These are phyloP conservation scores for Mastigias papua DNA, from an alignment of 30 jellyfish, hydroid and myxozoan species.

Conservation along the genomic window DNA sequence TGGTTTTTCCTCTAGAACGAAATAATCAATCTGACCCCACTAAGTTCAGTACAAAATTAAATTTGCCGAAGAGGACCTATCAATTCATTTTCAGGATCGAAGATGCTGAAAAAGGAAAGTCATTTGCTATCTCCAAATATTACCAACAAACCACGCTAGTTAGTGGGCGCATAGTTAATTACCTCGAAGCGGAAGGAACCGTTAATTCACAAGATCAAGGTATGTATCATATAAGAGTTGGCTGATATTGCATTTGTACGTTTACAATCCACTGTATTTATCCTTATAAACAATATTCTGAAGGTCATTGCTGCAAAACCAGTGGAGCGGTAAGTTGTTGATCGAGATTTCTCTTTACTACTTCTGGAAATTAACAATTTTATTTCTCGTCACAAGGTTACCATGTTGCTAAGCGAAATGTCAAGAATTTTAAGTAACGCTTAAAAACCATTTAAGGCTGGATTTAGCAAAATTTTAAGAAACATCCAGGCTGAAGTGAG, in stretches of 20 bases:
- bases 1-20: not conserved
- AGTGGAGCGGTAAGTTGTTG: too few species aligned
- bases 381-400: too few species aligned
- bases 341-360: not conserved
- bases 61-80: conserved; percentile 1
- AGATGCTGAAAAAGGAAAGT: not conserved
- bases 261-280: not conserved
- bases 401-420: not conserved
- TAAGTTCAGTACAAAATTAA: not conserved
- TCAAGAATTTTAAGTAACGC: not conserved
- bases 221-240: not conserved
- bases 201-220: not conserved
- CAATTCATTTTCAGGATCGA: conserved; percentile 32
- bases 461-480: too few species aligned
- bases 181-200: conserved; percentile 11
- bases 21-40: not conserved
- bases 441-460: too few species aligned
- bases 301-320: not conserved
- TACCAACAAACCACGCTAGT: conserved; percentile 5
- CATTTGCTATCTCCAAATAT: not conserved
- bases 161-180: conserved; percentile 41
- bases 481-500: too few species aligned
- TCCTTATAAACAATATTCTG: not conserved
- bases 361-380: not conserved
- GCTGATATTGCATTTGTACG: not conserved